These are phyloP conservation scores for Halcyon badia DNA, from an alignment of 2,797 vertebrate species.

Conservation along the genomic window DNA sequence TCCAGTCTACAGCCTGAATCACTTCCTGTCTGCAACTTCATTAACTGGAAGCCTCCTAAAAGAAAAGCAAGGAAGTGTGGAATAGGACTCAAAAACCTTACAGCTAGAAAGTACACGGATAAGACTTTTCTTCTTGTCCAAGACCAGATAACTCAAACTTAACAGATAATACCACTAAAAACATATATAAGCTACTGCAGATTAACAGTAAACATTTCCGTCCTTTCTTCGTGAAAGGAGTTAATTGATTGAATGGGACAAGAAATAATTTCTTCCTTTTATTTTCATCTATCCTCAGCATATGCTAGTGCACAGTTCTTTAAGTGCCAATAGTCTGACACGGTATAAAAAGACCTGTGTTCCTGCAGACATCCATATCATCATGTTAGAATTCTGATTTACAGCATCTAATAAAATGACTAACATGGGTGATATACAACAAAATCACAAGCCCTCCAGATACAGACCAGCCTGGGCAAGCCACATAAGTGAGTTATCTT, in stretches of 20 bases:
- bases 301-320: neutral
- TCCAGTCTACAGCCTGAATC: neutral
- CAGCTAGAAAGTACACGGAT: neutral
- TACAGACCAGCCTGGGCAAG: neutral
- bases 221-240: neutral
- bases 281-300: neutral
- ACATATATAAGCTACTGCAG: neutral
- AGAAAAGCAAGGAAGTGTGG: neutral
- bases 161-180: neutral
- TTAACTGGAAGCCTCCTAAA: neutral
- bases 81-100: neutral
- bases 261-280: neutral
- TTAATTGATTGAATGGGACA: neutral
- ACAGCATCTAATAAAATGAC: conserved; percentile 48
- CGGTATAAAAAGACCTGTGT: neutral
- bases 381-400: neutral
- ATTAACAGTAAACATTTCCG: neutral
- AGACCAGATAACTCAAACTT: neutral
- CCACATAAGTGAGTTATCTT: conserved; percentile 3
- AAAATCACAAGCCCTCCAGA: conserved; percentile 18
- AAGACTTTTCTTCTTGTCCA: neutral
- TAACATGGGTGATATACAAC: neutral
- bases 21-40: neutral
- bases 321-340: neutral
- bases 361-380: neutral